Evolutionary conservation across 2,888 invertebrate genomes (phyloP).

Genomic region (Synergus gifuensis): DNA sequence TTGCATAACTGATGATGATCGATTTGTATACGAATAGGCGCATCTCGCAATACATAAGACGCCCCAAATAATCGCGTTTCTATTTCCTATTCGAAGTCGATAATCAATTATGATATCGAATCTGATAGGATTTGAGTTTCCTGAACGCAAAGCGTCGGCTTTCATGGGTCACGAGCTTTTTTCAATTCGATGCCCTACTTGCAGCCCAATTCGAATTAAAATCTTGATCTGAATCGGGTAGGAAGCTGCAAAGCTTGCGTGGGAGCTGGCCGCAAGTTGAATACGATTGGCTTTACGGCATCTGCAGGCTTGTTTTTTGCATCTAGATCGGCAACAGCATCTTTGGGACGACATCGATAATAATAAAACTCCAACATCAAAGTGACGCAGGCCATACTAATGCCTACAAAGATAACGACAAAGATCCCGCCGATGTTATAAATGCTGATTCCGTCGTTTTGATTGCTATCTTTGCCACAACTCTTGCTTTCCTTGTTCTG

Average conservation of each 20-base stretch:
- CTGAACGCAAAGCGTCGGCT: conserved; percentile 31
- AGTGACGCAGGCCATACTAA: conserved; percentile 93
- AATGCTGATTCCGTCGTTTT: conserved; percentile 98
- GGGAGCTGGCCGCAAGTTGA: conserved; percentile 69
- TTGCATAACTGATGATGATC: neutral
- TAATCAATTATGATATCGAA: conserved; percentile 38
- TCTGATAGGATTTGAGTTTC: conserved; percentile 29
- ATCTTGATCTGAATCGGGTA: conserved; percentile 61
- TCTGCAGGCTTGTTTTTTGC: conserved; percentile 38
- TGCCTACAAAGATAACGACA: conserved; percentile 97
- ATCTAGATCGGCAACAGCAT: neutral
- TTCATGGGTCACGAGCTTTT: conserved; percentile 29
- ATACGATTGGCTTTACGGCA: conserved; percentile 63
- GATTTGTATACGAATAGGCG: neutral
- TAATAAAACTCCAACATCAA: conserved; percentile 97
- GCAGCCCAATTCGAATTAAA: conserved; percentile 55
- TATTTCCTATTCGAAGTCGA: conserved; percentile 19
- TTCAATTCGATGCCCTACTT: neutral
- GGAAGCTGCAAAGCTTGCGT: conserved; percentile 62
- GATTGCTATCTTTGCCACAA: conserved; percentile 93
- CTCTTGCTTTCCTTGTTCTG: conserved; percentile 87
- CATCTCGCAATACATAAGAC: conserved; percentile 9
- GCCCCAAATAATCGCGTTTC: neutral
- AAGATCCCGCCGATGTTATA: conserved; percentile 99
- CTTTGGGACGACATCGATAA: conserved; percentile 86